Evolutionary conservation across 2,113 vertebrate genomes (phyloP), one percentile per base, ranked within the genome.

Genomic region (Sphyrna mokarran): DNA sequence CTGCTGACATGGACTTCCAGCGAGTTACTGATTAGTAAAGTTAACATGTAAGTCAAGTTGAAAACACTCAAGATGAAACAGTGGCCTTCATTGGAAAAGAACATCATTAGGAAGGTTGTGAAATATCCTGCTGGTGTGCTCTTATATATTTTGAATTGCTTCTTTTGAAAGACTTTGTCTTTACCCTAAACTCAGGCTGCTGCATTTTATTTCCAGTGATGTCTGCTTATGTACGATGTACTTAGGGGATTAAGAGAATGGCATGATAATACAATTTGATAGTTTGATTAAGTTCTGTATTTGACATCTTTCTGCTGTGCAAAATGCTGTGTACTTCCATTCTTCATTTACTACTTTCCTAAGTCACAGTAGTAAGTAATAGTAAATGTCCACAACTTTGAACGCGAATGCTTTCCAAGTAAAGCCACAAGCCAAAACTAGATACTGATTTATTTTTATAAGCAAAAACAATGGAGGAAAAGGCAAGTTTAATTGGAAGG

Each of bases 281-380:
- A 61, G 26, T 61, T 16, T 61, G n/a, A 61, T 90, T 61, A 16
- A 90, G 29, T 54, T 61, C 61, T 90, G 87, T 29, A 63, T 61
- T 86, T 90, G 87, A 54, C 54, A 90, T 33, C 48, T 63, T 61
- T 33, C 87, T 61, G 54, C 29, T n/a, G 58, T 54, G 87, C 58
- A 48, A 90, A 90, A 90, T 54, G 58, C 37, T 5, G 26, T 94
- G 93, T 94, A 95, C 69, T 72, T 26, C 54, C 94, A 66, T 93
- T 37, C 90, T 54, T 95, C 23, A 76, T 61, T 95, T 48, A 95
- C 68, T 54, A 40, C 43, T 54, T 95, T 54, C 29, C 26, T 90
- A 54, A 95, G 69, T 33, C 43, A 95, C 22, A 48, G 37, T 61
- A 29, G 33, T 95, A 14, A 72, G 72, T 37, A n/a, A 13, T 20